A percentile compares a stretch with the other conserved stretches of the same genome.
These are phyloP conservation scores for Cosmia trapezina DNA, from an alignment of 2,888 invertebrate species.

Conservation along the genomic window DNA sequence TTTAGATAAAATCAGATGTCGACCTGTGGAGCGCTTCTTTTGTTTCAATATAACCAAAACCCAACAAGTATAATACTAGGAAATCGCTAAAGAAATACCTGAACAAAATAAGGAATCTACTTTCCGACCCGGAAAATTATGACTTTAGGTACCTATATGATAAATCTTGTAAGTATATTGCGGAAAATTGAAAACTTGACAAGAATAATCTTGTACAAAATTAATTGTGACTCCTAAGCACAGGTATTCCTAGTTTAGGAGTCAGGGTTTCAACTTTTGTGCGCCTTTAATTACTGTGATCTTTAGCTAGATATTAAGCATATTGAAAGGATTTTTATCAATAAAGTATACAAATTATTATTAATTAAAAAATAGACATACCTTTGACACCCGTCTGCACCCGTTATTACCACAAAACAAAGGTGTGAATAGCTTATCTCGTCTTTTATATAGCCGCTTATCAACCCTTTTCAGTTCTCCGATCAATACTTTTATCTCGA, in stretches of 20 bases:
- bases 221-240: too few relatives aligned
- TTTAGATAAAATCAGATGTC: too few relatives aligned
- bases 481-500: conserved; percentile 86
- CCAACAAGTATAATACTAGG: neutral
- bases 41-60: neutral
- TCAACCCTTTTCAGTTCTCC: conserved; percentile 66
- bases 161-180: too few relatives aligned
- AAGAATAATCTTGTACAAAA: neutral
- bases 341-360: too few relatives aligned
- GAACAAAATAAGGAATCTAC: neutral
- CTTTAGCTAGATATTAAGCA: too few relatives aligned
- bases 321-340: too few relatives aligned
- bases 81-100: neutral
- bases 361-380: conserved; percentile 45
- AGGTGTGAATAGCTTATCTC: conserved; percentile 72
- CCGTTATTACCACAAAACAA: conserved; percentile 70
- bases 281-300: too few relatives aligned
- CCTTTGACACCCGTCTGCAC: conserved; percentile 51
- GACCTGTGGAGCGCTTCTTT: neutral
- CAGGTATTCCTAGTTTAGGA: too few relatives aligned
- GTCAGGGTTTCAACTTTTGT: too few relatives aligned
- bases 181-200: neutral
- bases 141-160: neutral
- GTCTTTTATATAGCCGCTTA: conserved; percentile 79
- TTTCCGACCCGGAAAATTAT: neutral